phyloP scores from a whole-genome alignment of 1,140 invertebrate genomes.

The Subanguina moxae region DNA sequence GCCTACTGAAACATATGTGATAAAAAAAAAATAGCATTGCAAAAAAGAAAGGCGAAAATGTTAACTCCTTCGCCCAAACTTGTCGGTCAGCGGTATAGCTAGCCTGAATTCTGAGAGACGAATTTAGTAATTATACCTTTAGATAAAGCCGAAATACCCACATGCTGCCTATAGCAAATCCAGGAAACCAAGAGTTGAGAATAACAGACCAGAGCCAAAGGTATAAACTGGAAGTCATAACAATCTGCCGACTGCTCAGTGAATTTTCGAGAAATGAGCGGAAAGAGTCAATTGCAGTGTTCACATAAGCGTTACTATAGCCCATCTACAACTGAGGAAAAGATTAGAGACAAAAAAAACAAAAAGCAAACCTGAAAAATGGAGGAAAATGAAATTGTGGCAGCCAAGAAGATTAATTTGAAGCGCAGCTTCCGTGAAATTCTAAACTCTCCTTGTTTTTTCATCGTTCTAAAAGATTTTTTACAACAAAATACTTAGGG shows the following conservation, averaged over 20 bases:
- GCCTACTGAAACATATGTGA: constrained; percentile 27
- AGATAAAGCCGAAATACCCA: not conserved
- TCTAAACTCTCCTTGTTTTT: too few species aligned
- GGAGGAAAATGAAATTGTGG: not conserved
- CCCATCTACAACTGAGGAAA: constrained; percentile 36
- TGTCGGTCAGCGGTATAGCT: constrained; percentile 37
- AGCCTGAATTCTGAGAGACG: constrained; percentile 2
- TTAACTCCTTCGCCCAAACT: constrained; percentile 41
- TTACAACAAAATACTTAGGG: too few species aligned
- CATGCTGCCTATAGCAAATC: constrained; percentile 34
- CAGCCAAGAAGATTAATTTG: not conserved
- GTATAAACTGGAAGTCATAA: constrained; percentile 16
- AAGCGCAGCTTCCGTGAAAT: not conserved
- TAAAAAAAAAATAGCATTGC: not conserved
- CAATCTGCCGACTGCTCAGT: not conserved
- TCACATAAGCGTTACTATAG: constrained; percentile 42
- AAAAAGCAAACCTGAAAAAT: not conserved
- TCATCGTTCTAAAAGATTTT: too few species aligned
- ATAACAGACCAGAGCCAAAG: constrained; percentile 43
- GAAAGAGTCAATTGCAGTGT: constrained; percentile 39
- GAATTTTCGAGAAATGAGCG: constrained; percentile 32
- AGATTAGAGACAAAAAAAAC: too few species aligned
- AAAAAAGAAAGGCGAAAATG: not conserved
- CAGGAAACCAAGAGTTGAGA: constrained; percentile 42
- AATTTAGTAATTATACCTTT: not conserved